Evolutionary conservation across 2,113 vertebrate genomes (phyloP), one percentile per base, ranked within the genome.

Genomic region (Turdus rufiventris): DNA sequence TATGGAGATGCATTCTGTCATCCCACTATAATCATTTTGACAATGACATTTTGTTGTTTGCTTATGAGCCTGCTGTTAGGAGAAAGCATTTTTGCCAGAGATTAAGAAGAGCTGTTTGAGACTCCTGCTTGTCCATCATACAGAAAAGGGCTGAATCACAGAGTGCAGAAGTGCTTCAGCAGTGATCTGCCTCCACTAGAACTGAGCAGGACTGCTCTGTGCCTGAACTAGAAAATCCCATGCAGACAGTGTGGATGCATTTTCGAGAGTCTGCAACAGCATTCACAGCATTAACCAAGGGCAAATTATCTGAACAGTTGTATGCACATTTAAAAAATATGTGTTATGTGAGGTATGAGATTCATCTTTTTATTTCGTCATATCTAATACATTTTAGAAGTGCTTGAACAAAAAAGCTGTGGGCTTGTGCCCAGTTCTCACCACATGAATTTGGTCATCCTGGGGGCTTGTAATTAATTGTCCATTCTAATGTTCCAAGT

Each of bases 1-100:
- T 90, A 94, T 60, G 91, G 68, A 89, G 50, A 83, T 76, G 58
- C 61, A 50, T 66, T 94, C 65, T 96, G 79, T 70, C 88, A 89
- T 83, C 36, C 54, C 57, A 23, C 81, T 62, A 9, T 61, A 70
- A 91, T 83, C 2, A 85, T 34, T 66, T 92, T 62, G 42, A 54
- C 87, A 53, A 77, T 45, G 77, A 73, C 65, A 84, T 94, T 93
- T 63, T 66, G 34, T 76, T 93, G 28, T 85, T 91, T 63, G 10
- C 61, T 70, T 43, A 42, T 18, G 66, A 60, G 88, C 47, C 54
- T 83, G 93, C 92, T 93, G 68, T 78, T 74, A 70, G 63, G 31
- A 88, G 74, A 88, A 91, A 67, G 31, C 45, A 53, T 82, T 85
- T 95, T 78, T 82, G 26, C 40, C 85, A 50, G 75, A 70, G 85